Base-by-base conservation (phyloP, 2,797 vertebrate genomes). In the Rachycentron canadum region DNA sequence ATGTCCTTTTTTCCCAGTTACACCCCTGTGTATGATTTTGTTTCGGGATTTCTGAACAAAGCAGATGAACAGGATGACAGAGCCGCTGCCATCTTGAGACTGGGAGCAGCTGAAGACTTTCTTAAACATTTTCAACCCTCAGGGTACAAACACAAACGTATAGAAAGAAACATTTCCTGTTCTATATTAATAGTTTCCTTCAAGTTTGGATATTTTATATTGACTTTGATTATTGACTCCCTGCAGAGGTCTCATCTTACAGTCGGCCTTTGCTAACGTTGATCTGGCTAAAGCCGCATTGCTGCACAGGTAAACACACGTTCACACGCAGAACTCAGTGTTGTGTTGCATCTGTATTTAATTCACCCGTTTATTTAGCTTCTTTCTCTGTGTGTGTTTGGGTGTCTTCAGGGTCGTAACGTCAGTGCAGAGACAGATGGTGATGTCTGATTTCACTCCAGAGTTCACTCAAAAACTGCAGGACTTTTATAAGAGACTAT, bases 21-120 rank as follows among this genome's bases (percentile, higher is more conserved):
- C 79, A 80, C 86, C 0, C 76, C 61, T 0, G 94, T 97, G 26
- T 95, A 88, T 50, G 70, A 92, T 0, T 83, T 91, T 56, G 94
- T 95, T 25, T 88, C 82, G 0, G 82, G 71, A 0, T 97, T 96
- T 88, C 86, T 97, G 76, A 82, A 91, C 79, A 78, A 90, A 69
- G 94, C 96, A 3, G 94, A 95, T 1, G 72, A 82, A 59, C 93
- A 93, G 79, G 90, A 78, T 1, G 88, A 88, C 21, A 95, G 94
- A 92, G 91, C 94, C 17, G 92, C 93, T 23, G 94, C 95, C 21
- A 76, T 97, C 56, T 94, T 96, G 95, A 81, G 95, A 50, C 93
- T 98, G 30, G 96, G 96, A 55, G 94, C 93, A 1, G 89, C 94
- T 10, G 91, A 91, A 68, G 83, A 94, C 41, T 92, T 97, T 34